These are phyloP conservation scores for Formica exsecta DNA, from an alignment of 1,140 invertebrate species.

Conservation along the genomic window DNA sequence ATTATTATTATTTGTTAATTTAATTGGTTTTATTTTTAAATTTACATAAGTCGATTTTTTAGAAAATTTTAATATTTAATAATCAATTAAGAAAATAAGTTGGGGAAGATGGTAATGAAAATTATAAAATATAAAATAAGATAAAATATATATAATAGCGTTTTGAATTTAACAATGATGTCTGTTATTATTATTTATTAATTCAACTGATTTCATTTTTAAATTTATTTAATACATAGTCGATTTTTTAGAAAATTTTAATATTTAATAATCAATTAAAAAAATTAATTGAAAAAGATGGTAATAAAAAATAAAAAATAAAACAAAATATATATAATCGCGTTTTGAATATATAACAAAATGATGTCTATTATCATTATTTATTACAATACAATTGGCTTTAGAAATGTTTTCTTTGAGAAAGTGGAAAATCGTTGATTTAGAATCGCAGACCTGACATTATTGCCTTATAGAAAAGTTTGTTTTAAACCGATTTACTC, in stretches of 20 bases:
- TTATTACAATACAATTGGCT: not conserved
- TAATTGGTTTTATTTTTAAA: not conserved
- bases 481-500: conserved; percentile 10
- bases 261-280: not conserved
- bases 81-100: not conserved
- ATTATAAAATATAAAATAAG: not conserved
- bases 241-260: not conserved
- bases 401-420: not conserved
- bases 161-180: not conserved
- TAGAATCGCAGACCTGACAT: not conserved
- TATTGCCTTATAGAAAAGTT: conserved; percentile 1
- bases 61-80: not conserved
- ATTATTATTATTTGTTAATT: not conserved
- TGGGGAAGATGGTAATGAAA: not conserved
- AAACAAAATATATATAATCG: not conserved
- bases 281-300: not conserved
- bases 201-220: too few relatives aligned
- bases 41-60: not conserved
- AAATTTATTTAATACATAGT: too few relatives aligned
- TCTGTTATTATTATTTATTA: too few relatives aligned
- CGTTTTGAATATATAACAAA: not conserved
- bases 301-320: not conserved
- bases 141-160: not conserved
- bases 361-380: not conserved
- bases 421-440: conserved; percentile 20